Evolutionary conservation across 2,797 vertebrate genomes (phyloP).

Genomic region (Hozukius guyotensis): DNA sequence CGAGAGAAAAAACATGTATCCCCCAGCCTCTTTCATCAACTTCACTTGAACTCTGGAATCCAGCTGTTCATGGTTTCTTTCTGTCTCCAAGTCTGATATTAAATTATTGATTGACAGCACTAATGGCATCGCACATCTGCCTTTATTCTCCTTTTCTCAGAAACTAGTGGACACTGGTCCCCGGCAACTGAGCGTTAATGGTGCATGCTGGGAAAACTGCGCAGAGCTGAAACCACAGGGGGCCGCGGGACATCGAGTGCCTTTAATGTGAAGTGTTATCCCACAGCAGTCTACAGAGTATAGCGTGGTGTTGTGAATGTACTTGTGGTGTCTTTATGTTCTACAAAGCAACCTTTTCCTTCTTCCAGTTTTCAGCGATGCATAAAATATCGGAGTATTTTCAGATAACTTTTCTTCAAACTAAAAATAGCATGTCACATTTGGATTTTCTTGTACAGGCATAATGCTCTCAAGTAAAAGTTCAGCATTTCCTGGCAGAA

Average conservation of each 20-base stretch:
- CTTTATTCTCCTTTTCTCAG: slow-evolving; percentile 7
- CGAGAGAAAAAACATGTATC: background rate
- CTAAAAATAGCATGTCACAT: slow-evolving; percentile 40
- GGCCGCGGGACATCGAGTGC: slow-evolving; percentile 8
- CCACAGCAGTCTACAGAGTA: slow-evolving; percentile 12
- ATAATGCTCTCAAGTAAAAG: slow-evolving; percentile 36
- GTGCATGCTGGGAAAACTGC: slow-evolving; percentile 47
- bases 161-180: slow-evolving; percentile 22
- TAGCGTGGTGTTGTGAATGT: background rate
- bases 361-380: slow-evolving; percentile 22
- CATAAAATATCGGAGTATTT: slow-evolving; percentile 33
- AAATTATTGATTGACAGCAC: slow-evolving; percentile 49
- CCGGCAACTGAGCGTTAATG: slow-evolving; percentile 32
- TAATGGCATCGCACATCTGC: slow-evolving; percentile 41
- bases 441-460: slow-evolving; percentile 26
- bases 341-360: slow-evolving; percentile 34
- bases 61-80: slow-evolving; percentile 19
- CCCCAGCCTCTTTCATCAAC: background rate
- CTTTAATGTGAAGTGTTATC: slow-evolving; percentile 37
- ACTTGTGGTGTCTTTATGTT: slow-evolving; percentile 26
- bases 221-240: slow-evolving; percentile 35
- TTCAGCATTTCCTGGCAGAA: slow-evolving; percentile 60
- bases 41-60: slow-evolving; percentile 26
- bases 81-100: slow-evolving; percentile 11
- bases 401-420: slow-evolving; percentile 34